A percentile compares a stretch with the other conserved stretches of the same genome.
These are phyloP conservation scores for Acropternis orthonyx DNA, from an alignment of 2,797 vertebrate species.

Conservation along the genomic window DNA sequence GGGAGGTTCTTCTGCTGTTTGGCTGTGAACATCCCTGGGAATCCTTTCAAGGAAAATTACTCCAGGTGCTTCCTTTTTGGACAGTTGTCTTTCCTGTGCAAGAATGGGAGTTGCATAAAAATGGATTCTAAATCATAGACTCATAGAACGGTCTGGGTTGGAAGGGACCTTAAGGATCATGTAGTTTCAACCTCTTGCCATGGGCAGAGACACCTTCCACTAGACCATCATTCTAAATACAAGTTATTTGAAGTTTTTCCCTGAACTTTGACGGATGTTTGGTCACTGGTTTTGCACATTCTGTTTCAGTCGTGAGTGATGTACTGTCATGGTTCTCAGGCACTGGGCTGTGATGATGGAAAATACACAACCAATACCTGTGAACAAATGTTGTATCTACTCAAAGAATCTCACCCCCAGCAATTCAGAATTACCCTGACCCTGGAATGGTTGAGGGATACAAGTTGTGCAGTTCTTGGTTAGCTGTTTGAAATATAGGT, in stretches of 20 bases:
- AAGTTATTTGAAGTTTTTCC: background rate
- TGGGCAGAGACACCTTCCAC: background rate
- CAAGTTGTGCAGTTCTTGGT: background rate
- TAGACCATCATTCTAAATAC: background rate
- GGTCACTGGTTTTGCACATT: background rate
- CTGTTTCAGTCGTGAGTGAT: background rate
- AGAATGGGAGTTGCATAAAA: background rate
- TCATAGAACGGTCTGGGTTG: background rate
- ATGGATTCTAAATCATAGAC: background rate
- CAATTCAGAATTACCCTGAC: background rate
- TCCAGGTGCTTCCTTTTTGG: background rate
- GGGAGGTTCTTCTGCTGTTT: background rate
- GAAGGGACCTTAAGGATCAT: background rate
- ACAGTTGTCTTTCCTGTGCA: background rate
- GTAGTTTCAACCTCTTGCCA: background rate
- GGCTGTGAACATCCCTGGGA: background rate
- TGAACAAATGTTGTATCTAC: rapidly evolving
- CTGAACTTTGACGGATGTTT: background rate
- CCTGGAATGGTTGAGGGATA: background rate
- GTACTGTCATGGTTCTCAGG: rapidly evolving
- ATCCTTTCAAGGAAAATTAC: background rate
- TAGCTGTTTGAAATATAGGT: background rate
- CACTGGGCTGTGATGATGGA: background rate
- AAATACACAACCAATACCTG: background rate
- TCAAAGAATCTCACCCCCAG: background rate